Percentiles rank a stretch among this genome's conserved stretches.
phyloP scores from a whole-genome alignment of 2,888 invertebrate genomes.

The Escarpia spicata region DNA sequence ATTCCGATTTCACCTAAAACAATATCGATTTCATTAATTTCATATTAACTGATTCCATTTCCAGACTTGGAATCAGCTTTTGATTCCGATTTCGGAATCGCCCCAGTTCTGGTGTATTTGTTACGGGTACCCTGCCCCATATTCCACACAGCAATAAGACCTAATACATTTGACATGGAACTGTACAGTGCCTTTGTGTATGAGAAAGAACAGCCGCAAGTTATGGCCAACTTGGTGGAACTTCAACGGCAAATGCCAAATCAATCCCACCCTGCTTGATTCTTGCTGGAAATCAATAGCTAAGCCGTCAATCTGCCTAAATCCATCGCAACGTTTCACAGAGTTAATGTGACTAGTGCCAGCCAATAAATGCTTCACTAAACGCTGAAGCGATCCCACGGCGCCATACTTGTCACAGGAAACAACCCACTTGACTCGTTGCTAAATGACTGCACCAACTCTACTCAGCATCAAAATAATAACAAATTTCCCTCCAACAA shows the following conservation, averaged over 20 bases:
- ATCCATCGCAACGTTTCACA: not conserved
- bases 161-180: not conserved
- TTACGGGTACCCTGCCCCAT: too few relatives aligned
- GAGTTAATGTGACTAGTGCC: not conserved
- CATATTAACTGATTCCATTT: too few relatives aligned
- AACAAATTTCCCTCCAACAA: not conserved
- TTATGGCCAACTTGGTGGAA: not conserved
- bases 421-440: not conserved
- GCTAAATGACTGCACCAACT: not conserved
- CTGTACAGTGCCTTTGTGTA: not conserved
- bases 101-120: too few relatives aligned
- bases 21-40: too few relatives aligned
- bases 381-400: not conserved
- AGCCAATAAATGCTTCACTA: constrained; percentile 12
- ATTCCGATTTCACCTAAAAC: too few relatives aligned
- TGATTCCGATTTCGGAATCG: too few relatives aligned
- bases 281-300: constrained; percentile 16
- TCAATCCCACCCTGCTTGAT: not conserved
- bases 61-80: too few relatives aligned
- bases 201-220: not conserved
- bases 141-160: too few relatives aligned
- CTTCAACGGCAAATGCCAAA: constrained; percentile 3
- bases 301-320: not conserved
- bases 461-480: not conserved
- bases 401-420: not conserved